Percentiles rank a stretch among this genome's conserved stretches.
Evolutionary conservation across 2,113 vertebrate species (phyloP).

Genomic region (Excalfactoria chinensis): DNA sequence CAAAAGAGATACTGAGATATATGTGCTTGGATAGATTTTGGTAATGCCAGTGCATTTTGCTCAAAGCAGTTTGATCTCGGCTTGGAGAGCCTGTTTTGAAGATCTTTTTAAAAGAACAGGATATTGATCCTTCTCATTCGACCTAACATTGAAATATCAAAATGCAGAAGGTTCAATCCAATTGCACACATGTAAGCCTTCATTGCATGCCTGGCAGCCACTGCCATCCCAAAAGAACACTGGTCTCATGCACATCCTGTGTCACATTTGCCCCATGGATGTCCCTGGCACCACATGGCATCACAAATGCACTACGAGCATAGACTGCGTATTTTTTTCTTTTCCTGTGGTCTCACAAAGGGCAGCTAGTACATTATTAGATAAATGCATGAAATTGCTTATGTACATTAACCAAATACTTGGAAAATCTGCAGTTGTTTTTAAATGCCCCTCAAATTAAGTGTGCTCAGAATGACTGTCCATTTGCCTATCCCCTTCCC

Average conservation of each 20-base stretch:
- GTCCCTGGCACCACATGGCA: neutral
- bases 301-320: neutral
- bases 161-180: neutral
- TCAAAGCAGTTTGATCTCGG: neutral
- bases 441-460: neutral
- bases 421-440: neutral
- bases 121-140: neutral
- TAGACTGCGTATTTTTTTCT: neutral
- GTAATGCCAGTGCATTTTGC: neutral
- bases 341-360: neutral
- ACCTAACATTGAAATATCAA: neutral
- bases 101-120: neutral
- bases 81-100: neutral
- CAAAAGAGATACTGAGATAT: neutral
- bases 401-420: rapidly evolving
- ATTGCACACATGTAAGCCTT: neutral
- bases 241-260: neutral
- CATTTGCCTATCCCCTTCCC: neutral
- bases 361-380: neutral
- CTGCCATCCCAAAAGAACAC: neutral
- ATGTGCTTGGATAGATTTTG: neutral
- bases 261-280: neutral
- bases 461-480: neutral
- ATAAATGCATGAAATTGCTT: neutral
- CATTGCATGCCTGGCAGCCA: neutral